Conservation (phyloP, 2,888 invertebrate species). For the Mylabris sibirica region DNA sequence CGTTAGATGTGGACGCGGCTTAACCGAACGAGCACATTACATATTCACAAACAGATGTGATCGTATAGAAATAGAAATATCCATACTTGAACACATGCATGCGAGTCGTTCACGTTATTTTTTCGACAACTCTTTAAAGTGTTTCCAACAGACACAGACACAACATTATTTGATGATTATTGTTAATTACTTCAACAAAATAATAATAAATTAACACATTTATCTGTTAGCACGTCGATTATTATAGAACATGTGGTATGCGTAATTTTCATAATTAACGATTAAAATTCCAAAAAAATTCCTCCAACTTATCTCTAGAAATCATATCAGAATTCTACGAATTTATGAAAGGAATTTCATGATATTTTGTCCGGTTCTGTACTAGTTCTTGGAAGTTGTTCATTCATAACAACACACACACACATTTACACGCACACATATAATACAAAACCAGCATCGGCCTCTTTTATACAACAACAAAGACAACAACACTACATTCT, state of each 20-base stretch:
- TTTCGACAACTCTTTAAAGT: not conserved
- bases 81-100: not conserved
- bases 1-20: too few species aligned
- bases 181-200: not conserved
- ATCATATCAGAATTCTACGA: slow-evolving; percentile 7
- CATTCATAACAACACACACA: slow-evolving; percentile 32
- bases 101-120: not conserved
- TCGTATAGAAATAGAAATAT: not conserved
- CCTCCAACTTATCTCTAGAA: not conserved
- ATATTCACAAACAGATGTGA: slow-evolving; percentile 2
- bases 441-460: not conserved
- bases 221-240: not conserved
- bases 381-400: slow-evolving; percentile 37
- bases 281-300: not conserved
- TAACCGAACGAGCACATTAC: not conserved
- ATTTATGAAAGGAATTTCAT: slow-evolving; percentile 12
- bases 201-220: slow-evolving; percentile 1
- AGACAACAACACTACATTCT: not conserved
- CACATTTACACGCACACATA: not conserved
- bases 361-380: slow-evolving; percentile 33
- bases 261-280: not conserved
- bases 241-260: slow-evolving; percentile 3
- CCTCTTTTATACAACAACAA: not conserved
- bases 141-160: not conserved
- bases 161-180: slow-evolving; percentile 5